Base-by-base conservation (phyloP, 2,113 vertebrate genomes). In the Xenotilapia flavipinnis region DNA sequence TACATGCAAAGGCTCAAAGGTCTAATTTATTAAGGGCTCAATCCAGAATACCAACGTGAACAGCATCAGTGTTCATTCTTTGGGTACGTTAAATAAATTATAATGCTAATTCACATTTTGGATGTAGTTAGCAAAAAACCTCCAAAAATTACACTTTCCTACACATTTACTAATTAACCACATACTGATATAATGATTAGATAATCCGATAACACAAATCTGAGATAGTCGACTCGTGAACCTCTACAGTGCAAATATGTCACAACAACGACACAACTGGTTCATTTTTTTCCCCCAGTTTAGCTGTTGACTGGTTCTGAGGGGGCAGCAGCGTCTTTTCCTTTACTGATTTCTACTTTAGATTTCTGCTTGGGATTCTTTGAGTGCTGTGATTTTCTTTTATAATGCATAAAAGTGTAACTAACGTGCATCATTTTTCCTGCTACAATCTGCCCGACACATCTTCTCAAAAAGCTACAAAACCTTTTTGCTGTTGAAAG, bases 231-330 rank as follows among this genome's bases (percentile, higher is more conserved):
- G n/a, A n/a, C n/a, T n/a, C 1, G 3, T 10, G 40, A 73, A 73
- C 40, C 40, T 73, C 21, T 73, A 28, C 40, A 73, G 12, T 26
- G 0, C 21, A 73, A 45, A 28, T 15, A 73, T 15, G 1, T 28
- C 40, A 45, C 21, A 10, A 45, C 68, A 26, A 5, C 1, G 2
- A 47, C 40, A 45, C 8, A 26, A 6, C 5, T 45, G 21, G 13
- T 26, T 73, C 21, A 10, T 73, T 45, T 73, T 60, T 23, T 1
- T 0, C 0, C 0, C 36, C 40, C 68, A 73, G 38, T 45, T 26
- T 15, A 73, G 40, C 21, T 28, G 21, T 73, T 0, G 3, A 73
- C 4, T 0, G 4, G 68, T 0, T 73, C 21, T 45, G 8, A 15
- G 68, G 21, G 13, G 38, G 21, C 68, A 73, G 40, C 38, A 4